Conservation (phyloP, 2,888 invertebrate genomes). For the Hyles lineata region DNA sequence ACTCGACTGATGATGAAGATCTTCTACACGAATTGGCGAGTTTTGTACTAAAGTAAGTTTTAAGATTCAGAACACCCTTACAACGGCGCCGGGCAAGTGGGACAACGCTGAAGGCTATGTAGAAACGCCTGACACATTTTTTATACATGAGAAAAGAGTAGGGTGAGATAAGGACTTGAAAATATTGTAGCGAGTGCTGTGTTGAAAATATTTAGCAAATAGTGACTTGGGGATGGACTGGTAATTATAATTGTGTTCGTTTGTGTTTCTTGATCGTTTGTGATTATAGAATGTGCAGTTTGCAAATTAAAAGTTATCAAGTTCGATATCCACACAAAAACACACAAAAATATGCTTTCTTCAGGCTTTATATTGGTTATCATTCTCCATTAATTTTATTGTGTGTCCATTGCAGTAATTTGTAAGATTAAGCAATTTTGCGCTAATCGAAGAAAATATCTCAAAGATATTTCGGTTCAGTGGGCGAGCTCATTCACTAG, state of each 20-base stretch:
- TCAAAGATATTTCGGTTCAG: too few relatives aligned
- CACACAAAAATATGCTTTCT: too few relatives aligned
- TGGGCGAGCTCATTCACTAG: too few relatives aligned
- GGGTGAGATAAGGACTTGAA: constrained; percentile 19
- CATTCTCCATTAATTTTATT: too few relatives aligned
- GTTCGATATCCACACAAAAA: too few relatives aligned
- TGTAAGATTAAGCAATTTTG: too few relatives aligned
- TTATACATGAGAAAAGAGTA: constrained; percentile 14
- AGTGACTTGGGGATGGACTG: background rate
- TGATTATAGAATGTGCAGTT: background rate
- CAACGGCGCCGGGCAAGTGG: constrained; percentile 33
- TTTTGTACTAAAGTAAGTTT: constrained; percentile 88
- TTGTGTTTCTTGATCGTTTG: background rate
- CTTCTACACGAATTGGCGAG: constrained; percentile 88
- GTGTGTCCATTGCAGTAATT: too few relatives aligned
- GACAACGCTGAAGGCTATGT: constrained; percentile 34
- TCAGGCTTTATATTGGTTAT: too few relatives aligned
- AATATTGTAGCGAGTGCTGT: background rate
- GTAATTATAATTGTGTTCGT: background rate
- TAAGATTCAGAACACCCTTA: constrained; percentile 30
- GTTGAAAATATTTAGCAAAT: background rate
- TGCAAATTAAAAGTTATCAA: background rate
- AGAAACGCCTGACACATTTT: constrained; percentile 26
- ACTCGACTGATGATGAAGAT: constrained; percentile 82
- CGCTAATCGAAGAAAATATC: too few relatives aligned